Evolutionary conservation across 2,113 vertebrate species (phyloP), one percentile per base, ranked within the genome.

Genomic region (Hymenochirus boettgeri): DNA sequence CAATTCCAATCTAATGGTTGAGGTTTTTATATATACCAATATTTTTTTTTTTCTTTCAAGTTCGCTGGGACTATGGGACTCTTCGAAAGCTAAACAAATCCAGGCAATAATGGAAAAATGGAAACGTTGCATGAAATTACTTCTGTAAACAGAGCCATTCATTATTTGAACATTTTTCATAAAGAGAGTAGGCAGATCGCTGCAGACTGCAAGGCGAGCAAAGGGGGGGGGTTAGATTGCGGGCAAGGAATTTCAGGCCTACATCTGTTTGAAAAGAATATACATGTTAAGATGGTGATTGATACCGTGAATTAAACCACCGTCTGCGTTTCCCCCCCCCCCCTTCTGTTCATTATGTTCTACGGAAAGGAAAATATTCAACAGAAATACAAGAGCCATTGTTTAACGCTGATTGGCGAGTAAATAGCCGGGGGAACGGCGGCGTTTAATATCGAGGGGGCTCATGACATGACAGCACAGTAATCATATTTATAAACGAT

Each of bases 401-500:
- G 87, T 90, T 92, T 92, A 90, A 91, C 87, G 86, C 90, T 87
- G 88, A 92, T 93, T 88, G 89, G 87, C 85, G 85, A 89, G 89
- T 88, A 90, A 93, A 93, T 92, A 93, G 90, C 85, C 92, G 92
- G 76, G 72, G 91, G 91, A 91, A 97, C 92, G 95, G n/a, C n/a
- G n/a, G n/a, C n/a, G n/a, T n/a, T n/a, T n/a, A n/a, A n/a, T n/a
- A n/a, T n/a, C n/a, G n/a, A n/a, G n/a, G n/a, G n/a, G n/a, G n/a
- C n/a, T n/a, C n/a, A 93, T 95, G 95, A 93, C 89, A 86, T 86
- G 91, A 93, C 93, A 95, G 94, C 89, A 90, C 92, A 98, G 94
- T 97, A 96, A 99, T 98, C 94, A 96, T 97, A 97, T 99, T 99
- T 99, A 97, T 92, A 97, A 98, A 99, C 93, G 93, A 95, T 97